phyloP scores from a whole-genome alignment of 37 sponge, comb jelly and placozoan genomes.

The Beroe forskalii region DNA sequence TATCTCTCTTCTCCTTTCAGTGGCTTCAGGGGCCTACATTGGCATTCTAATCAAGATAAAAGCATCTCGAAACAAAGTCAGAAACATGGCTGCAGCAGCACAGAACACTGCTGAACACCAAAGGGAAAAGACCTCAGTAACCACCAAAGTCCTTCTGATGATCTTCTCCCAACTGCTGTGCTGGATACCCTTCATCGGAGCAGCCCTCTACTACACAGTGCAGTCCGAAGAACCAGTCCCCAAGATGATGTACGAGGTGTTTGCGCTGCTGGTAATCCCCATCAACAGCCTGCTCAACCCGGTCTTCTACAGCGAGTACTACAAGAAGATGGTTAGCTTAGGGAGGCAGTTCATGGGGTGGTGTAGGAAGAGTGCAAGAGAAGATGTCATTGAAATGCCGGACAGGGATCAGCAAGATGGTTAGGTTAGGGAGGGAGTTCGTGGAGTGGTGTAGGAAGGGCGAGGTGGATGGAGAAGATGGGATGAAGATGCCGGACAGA shows the following conservation, averaged over 20 bases:
- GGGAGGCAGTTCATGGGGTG: too few relatives aligned
- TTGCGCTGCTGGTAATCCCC: neutral
- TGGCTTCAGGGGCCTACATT: neutral
- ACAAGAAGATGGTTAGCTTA: too few relatives aligned
- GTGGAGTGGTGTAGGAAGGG: too few relatives aligned
- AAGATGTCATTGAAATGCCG: too few relatives aligned
- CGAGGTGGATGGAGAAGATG: too few relatives aligned
- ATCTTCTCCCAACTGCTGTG: neutral
- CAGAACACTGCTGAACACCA: neutral
- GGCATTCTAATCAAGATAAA: neutral
- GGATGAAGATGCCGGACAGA: too few relatives aligned
- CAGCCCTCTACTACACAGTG: neutral
- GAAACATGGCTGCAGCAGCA: neutral
- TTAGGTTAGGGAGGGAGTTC: too few relatives aligned
- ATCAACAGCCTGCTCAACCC: neutral
- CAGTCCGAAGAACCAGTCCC: neutral
- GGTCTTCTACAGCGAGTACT: neutral
- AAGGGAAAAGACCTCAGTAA: neutral
- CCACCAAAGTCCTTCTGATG: neutral
- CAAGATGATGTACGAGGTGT: neutral
- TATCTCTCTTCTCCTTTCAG: neutral
- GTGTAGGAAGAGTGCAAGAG: too few relatives aligned
- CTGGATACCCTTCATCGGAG: neutral
- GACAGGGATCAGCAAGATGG: too few relatives aligned
- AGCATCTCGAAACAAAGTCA: neutral